These are phyloP conservation scores for Epizoanthus illoricatus DNA, from an alignment of 92 coral and sea anemone species.

Conservation along the genomic window DNA sequence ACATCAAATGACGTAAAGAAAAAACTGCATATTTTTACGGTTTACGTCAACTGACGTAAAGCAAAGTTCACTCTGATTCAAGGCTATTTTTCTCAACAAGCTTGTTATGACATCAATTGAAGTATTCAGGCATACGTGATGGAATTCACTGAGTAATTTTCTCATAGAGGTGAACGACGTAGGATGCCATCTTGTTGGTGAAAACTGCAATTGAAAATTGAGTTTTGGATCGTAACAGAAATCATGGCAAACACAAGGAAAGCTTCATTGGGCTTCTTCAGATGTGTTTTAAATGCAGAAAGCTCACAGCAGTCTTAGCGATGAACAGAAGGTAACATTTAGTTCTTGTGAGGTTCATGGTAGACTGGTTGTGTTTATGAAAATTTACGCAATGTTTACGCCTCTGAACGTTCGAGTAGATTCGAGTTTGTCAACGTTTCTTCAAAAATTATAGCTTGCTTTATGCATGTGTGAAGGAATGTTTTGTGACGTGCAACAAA, in stretches of 20 bases:
- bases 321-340: constrained; percentile 2
- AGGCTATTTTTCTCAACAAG: constrained; percentile 7
- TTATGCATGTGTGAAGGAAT: too few relatives aligned
- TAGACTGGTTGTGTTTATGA: constrained; percentile 4
- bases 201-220: constrained; percentile 8
- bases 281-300: not conserved
- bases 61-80: constrained; percentile 11
- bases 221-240: constrained; percentile 7
- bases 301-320: constrained; percentile 10
- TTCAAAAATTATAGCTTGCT: too few relatives aligned
- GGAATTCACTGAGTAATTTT: constrained; percentile 9
- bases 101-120: not conserved
- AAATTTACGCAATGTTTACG: too few relatives aligned
- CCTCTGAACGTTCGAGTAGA: too few relatives aligned
- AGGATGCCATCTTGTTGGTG: not conserved
- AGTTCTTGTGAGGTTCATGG: not conserved
- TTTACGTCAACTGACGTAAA: constrained; percentile 21
- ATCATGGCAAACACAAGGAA: constrained; percentile 28
- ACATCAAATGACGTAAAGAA: constrained; percentile 8
- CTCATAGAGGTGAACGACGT: constrained; percentile 14
- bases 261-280: constrained; percentile 9
- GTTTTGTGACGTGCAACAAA: too few relatives aligned
- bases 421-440: too few relatives aligned
- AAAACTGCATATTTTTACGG: constrained; percentile 19
- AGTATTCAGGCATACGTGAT: constrained; percentile 13